A percentile compares a stretch with the other conserved stretches of the same genome.
Evolutionary conservation across 2,888 invertebrate genomes (phyloP).

Genomic region (Drosophila monieri): DNA sequence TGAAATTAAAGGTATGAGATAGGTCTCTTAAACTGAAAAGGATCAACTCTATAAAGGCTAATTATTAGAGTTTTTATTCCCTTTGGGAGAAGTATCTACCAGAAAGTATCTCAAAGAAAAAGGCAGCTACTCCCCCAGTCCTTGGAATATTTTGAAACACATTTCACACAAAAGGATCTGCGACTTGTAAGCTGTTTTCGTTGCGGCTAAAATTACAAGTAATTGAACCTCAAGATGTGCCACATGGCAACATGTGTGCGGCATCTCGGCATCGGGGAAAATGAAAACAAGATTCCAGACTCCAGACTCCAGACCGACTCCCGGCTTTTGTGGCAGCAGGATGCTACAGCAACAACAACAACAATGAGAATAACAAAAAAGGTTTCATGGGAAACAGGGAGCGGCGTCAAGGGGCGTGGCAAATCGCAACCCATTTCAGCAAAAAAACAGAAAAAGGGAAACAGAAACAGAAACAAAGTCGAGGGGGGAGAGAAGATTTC

Average conservation of each 20-base stretch:
- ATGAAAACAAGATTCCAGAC: not conserved
- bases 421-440: constrained; percentile 19
- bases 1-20: too few relatives aligned
- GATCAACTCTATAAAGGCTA: constrained; percentile 9
- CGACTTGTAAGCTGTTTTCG: constrained; percentile 48
- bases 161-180: constrained; percentile 25
- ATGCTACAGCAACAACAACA: constrained; percentile 1
- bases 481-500: constrained; percentile 7
- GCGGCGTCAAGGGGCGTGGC: constrained; percentile 28
- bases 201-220: constrained; percentile 78
- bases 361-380: constrained; percentile 23
- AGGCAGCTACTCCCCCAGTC: not conserved
- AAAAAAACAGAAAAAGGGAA: constrained; percentile 5
- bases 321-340: not conserved
- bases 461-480: constrained; percentile 1
- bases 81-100: too few relatives aligned
- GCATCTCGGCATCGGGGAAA: constrained; percentile 31
- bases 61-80: too few relatives aligned
- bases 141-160: not conserved
- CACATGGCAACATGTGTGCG: constrained; percentile 38
- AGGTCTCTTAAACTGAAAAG: too few relatives aligned
- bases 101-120: not conserved
- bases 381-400: constrained; percentile 35
- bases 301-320: not conserved
- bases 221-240: constrained; percentile 64